Evolutionary conservation across 2,888 invertebrate genomes (phyloP).

Genomic region (Pristionchus fissidentatus): DNA sequence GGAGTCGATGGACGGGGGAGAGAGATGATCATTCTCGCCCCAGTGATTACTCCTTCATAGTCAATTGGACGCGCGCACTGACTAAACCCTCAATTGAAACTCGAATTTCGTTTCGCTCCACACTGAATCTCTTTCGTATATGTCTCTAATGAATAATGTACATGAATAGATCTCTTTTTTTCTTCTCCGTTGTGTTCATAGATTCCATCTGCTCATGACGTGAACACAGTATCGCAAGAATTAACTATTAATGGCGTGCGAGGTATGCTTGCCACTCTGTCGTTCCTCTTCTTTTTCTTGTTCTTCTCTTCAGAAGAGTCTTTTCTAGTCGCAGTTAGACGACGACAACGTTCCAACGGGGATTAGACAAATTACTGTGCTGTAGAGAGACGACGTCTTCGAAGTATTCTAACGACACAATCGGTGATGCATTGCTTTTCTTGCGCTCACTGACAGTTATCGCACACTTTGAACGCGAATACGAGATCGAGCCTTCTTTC

Average conservation of each 20-base stretch:
- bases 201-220: neutral
- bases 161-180: neutral
- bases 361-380: conserved; percentile 18
- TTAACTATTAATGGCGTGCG: neutral
- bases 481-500: too few relatives aligned
- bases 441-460: neutral
- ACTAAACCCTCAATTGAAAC: conserved; percentile 28
- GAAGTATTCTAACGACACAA: neutral
- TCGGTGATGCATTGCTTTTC: neutral
- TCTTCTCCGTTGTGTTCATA: neutral
- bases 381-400: neutral
- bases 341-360: conserved; percentile 1
- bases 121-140: too few relatives aligned
- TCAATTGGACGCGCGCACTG: too few relatives aligned
- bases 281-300: neutral
- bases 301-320: neutral
- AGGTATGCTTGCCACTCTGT: neutral
- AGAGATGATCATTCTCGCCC: neutral
- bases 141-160: neutral
- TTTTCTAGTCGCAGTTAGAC: neutral
- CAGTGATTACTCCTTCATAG: conserved; percentile 36
- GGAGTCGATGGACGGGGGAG: neutral
- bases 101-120: neutral
- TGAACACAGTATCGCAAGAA: neutral
- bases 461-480: too few relatives aligned